Conservation (phyloP, 2,888 invertebrate species). For the Leptinotarsa haldemani region DNA sequence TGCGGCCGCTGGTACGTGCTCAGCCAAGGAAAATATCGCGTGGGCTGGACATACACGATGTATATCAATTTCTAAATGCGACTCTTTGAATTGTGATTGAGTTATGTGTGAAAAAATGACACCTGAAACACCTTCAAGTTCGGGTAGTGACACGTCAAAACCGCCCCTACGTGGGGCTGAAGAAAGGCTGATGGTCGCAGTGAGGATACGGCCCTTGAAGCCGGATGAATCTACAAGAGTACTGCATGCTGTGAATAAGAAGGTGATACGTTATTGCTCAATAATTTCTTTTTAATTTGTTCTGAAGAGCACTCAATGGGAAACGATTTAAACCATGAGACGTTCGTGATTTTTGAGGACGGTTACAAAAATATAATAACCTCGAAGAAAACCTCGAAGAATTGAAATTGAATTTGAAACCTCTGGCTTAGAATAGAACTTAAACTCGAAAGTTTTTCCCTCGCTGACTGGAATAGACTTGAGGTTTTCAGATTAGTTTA, state of each 20-base stretch:
- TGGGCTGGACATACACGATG: not conserved
- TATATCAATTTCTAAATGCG: not conserved
- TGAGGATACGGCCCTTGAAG: conserved; percentile 87
- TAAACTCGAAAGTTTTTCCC: too few relatives aligned
- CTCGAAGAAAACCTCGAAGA: too few relatives aligned
- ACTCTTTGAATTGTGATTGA: not conserved
- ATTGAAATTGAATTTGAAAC: too few relatives aligned
- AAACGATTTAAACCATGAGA: too few relatives aligned
- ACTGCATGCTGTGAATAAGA: conserved; percentile 82
- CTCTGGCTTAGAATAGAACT: too few relatives aligned
- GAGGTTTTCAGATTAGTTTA: too few relatives aligned
- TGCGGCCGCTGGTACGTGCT: not conserved
- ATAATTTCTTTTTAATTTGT: not conserved
- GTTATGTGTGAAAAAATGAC: conserved; percentile 53
- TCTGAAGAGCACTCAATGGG: too few relatives aligned
- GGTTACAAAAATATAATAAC: too few relatives aligned
- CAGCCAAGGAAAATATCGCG: not conserved
- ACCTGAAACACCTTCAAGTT: conserved; percentile 64
- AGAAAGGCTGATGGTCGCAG: conserved; percentile 76
- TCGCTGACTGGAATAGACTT: too few relatives aligned
- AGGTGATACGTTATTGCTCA: conserved; percentile 67
- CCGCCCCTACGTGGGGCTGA: conserved; percentile 60
- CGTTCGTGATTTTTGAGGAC: too few relatives aligned
- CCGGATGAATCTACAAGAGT: conserved; percentile 80
- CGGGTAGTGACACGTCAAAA: conserved; percentile 62